Evolutionary conservation across 2,113 vertebrate genomes (phyloP).

Genomic region (Dasyprocta punctata): DNA sequence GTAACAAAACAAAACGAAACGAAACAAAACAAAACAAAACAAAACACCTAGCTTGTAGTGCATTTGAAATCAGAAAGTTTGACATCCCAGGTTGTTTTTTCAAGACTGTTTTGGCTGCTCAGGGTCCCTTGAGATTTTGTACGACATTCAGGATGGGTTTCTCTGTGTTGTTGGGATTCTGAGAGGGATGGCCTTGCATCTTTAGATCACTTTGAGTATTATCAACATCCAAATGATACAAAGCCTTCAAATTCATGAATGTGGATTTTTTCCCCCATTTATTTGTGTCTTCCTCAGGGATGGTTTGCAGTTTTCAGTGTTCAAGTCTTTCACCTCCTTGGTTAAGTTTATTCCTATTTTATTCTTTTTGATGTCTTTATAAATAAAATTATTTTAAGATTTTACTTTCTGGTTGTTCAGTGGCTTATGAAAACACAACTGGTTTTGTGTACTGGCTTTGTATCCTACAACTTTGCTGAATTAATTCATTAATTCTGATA

Average conservation of each 20-base stretch:
- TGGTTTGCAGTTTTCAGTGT: neutral
- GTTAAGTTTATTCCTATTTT: neutral
- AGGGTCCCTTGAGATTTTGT: neutral
- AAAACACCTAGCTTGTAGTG: neutral
- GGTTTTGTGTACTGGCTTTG: neutral
- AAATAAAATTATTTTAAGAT: neutral
- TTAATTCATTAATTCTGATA: neutral
- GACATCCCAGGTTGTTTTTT: neutral
- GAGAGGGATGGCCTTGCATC: neutral
- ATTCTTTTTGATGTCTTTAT: neutral
- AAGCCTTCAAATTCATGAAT: neutral
- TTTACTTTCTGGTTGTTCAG: neutral
- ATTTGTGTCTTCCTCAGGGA: neutral
- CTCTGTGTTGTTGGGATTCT: neutral
- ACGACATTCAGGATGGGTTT: neutral
- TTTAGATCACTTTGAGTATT: neutral
- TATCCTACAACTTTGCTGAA: neutral
- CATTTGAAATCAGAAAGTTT: neutral
- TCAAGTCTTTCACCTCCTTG: neutral
- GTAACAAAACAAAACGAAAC: too few species aligned
- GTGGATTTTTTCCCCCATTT: neutral
- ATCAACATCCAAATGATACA: neutral
- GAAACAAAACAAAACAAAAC: too few species aligned
- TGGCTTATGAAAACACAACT: neutral
- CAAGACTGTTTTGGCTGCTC: neutral